Percentiles rank a stretch among this genome's conserved stretches.
These are phyloP conservation scores for Deroptyus accipitrinus DNA, from an alignment of 2,113 vertebrate genomes.

Conservation along the genomic window DNA sequence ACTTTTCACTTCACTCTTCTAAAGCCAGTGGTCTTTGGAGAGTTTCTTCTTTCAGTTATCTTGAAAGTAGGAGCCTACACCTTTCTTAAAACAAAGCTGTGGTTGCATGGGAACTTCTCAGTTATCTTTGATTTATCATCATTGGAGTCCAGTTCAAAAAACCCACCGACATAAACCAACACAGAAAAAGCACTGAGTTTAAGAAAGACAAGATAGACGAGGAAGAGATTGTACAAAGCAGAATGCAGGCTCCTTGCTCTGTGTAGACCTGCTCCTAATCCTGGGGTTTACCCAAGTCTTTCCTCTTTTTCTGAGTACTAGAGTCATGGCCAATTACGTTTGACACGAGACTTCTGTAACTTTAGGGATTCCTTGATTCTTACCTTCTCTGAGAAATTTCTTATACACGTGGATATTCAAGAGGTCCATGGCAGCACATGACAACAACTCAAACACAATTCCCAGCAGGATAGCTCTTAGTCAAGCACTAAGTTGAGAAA, in stretches of 20 bases:
- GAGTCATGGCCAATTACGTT: not conserved
- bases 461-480: not conserved
- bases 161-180: not conserved
- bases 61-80: not conserved
- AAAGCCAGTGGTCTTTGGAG: not conserved
- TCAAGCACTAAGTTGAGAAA: not conserved
- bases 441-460: not conserved
- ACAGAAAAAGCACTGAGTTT: not conserved
- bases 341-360: not conserved
- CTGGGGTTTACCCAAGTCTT: not conserved
- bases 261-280: accelerated
- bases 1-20: not conserved
- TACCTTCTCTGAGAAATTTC: not conserved
- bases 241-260: not conserved
- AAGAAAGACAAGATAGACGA: not conserved
- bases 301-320: not conserved
- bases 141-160: not conserved
- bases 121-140: not conserved
- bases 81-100: not conserved
- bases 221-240: not conserved
- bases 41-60: not conserved
- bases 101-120: not conserved
- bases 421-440: not conserved
- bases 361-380: not conserved
- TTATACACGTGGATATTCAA: not conserved